phyloP scores from a whole-genome alignment of 30 jellyfish, hydroid and myxozoan species.

The Turritopsis dohrnii region DNA sequence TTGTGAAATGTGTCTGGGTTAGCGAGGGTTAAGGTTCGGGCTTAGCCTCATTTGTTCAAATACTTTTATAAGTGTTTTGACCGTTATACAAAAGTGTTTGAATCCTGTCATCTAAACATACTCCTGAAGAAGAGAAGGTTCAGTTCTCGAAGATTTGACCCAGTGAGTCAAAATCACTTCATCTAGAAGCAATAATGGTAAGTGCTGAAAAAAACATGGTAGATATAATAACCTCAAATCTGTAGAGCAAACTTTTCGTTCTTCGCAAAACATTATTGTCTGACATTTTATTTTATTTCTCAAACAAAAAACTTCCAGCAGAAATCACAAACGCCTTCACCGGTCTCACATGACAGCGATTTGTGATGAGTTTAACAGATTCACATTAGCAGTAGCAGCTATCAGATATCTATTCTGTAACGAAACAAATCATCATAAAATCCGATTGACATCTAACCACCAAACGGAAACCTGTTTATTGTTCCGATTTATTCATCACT shows the following conservation, averaged over 20 bases:
- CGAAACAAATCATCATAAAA: not conserved
- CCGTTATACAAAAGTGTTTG: too few species aligned
- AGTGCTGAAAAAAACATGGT: not conserved
- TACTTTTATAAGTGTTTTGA: too few species aligned
- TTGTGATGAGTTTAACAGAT: not conserved
- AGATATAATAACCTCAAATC: not conserved
- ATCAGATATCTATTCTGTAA: not conserved
- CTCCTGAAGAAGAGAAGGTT: too few species aligned
- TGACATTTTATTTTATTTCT: not conserved
- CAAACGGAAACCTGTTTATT: too few species aligned
- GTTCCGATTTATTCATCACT: not conserved
- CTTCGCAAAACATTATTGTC: not conserved
- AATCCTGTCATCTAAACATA: too few species aligned
- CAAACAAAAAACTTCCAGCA: not conserved
- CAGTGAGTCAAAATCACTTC: too few species aligned
- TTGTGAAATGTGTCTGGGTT: too few species aligned
- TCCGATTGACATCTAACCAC: not conserved
- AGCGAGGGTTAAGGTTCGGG: too few species aligned
- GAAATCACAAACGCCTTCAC: not conserved
- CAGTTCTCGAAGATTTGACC: too few species aligned
- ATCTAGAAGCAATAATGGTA: not conserved
- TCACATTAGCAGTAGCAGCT: not conserved
- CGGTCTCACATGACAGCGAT: too few species aligned
- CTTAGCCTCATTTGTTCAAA: too few species aligned
- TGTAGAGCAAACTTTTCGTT: not conserved